These are phyloP conservation scores for Oenanthe oenanthe DNA, from an alignment of 2,113 vertebrate genomes.

Conservation along the genomic window DNA sequence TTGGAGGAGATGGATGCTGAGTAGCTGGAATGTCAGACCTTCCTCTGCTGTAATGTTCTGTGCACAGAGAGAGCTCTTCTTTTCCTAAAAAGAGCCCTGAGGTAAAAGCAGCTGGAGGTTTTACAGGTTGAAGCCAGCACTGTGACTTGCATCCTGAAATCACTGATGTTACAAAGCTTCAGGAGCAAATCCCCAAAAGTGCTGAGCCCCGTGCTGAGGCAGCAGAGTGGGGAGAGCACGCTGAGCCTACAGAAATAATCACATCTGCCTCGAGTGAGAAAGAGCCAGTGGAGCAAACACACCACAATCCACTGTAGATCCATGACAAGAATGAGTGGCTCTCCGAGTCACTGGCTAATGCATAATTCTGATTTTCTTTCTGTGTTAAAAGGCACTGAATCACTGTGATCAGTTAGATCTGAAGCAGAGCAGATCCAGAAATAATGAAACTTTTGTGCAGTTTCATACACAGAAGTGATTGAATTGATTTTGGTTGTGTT, in stretches of 20 bases:
- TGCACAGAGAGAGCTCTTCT: neutral
- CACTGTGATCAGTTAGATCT: neutral
- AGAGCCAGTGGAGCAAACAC: neutral
- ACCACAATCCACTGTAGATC: neutral
- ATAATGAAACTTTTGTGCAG: neutral
- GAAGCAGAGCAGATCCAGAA: neutral
- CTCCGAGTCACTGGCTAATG: neutral
- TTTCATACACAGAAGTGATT: neutral
- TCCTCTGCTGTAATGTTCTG: neutral
- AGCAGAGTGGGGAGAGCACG: neutral
- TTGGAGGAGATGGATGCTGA: neutral
- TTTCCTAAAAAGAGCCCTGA: neutral
- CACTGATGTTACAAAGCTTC: neutral
- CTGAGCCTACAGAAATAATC: slow-evolving; percentile 23
- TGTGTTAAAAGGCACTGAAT: neutral
- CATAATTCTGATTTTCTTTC: neutral
- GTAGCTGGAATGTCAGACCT: neutral
- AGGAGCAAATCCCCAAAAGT: slow-evolving; percentile 39
- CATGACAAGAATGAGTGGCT: neutral
- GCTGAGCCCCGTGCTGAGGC: slow-evolving; percentile 43
- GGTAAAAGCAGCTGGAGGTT: neutral
- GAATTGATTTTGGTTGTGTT: neutral
- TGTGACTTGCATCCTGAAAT: slow-evolving; percentile 41
- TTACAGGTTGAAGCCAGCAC: neutral
- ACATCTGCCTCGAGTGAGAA: neutral